Evolutionary conservation across 2,113 vertebrate genomes (phyloP).

Genomic region (Scatophagus argus): DNA sequence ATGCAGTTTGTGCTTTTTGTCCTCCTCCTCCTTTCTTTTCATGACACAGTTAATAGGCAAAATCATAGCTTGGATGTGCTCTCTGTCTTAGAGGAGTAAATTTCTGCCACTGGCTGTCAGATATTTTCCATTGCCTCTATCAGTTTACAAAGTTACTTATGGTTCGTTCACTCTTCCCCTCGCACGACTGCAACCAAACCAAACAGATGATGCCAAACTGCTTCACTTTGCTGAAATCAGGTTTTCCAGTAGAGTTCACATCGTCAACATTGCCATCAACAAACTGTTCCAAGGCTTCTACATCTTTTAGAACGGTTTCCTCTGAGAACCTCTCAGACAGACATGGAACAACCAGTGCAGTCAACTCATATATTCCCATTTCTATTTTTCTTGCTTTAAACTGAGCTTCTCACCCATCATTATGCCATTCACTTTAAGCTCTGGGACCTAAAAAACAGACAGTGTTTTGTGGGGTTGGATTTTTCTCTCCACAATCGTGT

Average conservation of each 20-base stretch:
- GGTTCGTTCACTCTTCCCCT: conserved; percentile 36
- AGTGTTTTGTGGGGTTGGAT: not conserved
- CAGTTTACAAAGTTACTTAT: conserved; percentile 27
- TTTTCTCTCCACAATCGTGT: not conserved
- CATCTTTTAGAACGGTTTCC: conserved; percentile 17
- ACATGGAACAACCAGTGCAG: not conserved
- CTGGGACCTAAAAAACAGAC: conserved; percentile 8
- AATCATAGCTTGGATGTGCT: not conserved
- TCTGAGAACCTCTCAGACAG: conserved; percentile 6
- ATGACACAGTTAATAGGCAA: conserved; percentile 1
- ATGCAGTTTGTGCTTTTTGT: conserved; percentile 4
- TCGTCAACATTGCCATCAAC: conserved; percentile 30
- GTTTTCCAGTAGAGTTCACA: conserved; percentile 49
- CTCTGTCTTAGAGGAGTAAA: not conserved
- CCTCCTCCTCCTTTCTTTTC: not conserved
- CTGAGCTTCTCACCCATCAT: conserved; percentile 34
- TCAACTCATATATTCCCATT: not conserved
- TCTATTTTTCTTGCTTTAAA: conserved; percentile 10
- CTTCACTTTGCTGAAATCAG: conserved; percentile 43
- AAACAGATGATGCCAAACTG: conserved; percentile 50
- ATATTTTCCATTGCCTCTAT: conserved; percentile 36
- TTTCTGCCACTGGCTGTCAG: conserved; percentile 34
- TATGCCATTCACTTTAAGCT: not conserved
- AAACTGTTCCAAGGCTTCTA: not conserved
- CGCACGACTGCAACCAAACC: not conserved